Base-by-base conservation (phyloP, 2,797 vertebrate species). In the Silurus aristotelis region DNA sequence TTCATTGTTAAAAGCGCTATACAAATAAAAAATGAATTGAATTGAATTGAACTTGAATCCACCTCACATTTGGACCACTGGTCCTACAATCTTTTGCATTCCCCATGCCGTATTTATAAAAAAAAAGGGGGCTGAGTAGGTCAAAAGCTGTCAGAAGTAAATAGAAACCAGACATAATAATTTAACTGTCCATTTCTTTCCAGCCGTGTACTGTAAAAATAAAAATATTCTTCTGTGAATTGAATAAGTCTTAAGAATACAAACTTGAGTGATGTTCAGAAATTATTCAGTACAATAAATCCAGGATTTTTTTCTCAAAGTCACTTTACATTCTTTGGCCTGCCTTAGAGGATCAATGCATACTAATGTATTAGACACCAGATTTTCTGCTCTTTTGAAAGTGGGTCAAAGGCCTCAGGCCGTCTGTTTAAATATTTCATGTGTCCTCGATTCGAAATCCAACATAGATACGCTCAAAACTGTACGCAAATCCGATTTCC, bases 361-460 rank as follows among this genome's bases (percentile, higher is more conserved):
- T 1, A 1, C 46, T 87, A 87, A 87, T 77, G 83, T 81, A 84
- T 81, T 52, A 58, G 73, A 55, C 73, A 61, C 60, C 70, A 70
- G 58, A 58, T 83, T 83, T 83, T 73, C 73, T 82, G 52, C 73
- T 68, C 46, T 12, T 63, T 38, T 13, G 10, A 38, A 90, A 90
- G 78, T 73, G 46, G 87, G 87, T 89, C 88, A 89, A 68, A 73
- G 67, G 56, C 79, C 83, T 85, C 17, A n/a, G 67, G 80, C 22
- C 46, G 52, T 68, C 63, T 31, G 84, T 76, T 83, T 88, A 85
- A 89, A 90, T 91, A 91, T 90, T 91, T 88, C 56, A 90, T 60
- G 68, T 71, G 20, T 48, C 48, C 22, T 10, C 38, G 6, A 19
- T 80, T 48, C 8, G 14, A 22, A 25, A 64, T 64, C 14, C 38